phyloP scores from a whole-genome alignment of 1,140 invertebrate genomes.

The Cyclargus thomasi region DNA sequence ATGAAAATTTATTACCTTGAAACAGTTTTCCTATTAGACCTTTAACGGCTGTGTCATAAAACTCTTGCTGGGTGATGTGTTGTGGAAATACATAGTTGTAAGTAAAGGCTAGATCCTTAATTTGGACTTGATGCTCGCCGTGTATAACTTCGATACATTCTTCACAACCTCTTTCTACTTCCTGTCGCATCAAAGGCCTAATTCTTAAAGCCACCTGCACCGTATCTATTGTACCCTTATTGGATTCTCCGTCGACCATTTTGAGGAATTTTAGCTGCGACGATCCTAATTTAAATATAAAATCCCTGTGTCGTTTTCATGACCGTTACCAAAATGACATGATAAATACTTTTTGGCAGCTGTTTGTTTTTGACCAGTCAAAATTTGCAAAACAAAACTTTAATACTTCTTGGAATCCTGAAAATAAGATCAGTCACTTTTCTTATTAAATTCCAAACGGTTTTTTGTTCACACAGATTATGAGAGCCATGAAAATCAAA shows the following conservation, averaged over 20 bases:
- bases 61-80: constrained; percentile 80
- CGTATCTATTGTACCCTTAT: constrained; percentile 60
- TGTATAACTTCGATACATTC: constrained; percentile 79
- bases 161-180: constrained; percentile 81
- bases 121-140: constrained; percentile 81
- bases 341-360: constrained; percentile 17
- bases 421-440: not conserved
- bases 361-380: constrained; percentile 15
- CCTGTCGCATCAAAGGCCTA: constrained; percentile 84
- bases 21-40: constrained; percentile 86
- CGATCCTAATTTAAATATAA: constrained; percentile 18
- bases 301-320: constrained; percentile 24
- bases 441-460: too few relatives aligned
- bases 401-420: not conserved
- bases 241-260: constrained; percentile 52
- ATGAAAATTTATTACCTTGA: constrained; percentile 76
- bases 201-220: constrained; percentile 87
- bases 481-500: too few relatives aligned
- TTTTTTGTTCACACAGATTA: too few relatives aligned
- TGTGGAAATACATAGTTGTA: constrained; percentile 91
- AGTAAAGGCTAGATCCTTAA: constrained; percentile 88
- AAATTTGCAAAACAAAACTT: not conserved
- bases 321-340: constrained; percentile 29
- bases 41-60: constrained; percentile 87
- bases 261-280: constrained; percentile 22